A percentile compares a stretch with the other conserved stretches of the same genome.
Evolutionary conservation across 2,888 invertebrate species (phyloP).

Genomic region (Nycteola revayana): DNA sequence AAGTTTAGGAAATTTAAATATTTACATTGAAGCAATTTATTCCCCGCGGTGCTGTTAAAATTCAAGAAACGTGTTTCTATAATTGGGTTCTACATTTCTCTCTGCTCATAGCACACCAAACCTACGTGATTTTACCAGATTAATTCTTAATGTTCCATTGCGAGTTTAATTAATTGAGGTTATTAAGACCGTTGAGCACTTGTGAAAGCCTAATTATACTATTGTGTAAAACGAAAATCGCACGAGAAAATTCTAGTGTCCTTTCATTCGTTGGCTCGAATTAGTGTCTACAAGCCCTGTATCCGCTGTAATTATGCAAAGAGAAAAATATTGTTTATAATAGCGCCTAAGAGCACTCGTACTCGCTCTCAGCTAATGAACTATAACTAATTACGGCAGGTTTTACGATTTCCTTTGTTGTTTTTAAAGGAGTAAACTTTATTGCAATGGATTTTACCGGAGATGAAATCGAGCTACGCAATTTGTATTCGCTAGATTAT

Average conservation of each 20-base stretch:
- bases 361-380: constrained; percentile 13
- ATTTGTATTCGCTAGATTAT: constrained; percentile 28
- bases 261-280: no score
- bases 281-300: constrained; percentile 3
- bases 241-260: constrained; percentile 7
- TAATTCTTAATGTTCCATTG: constrained; percentile 25
- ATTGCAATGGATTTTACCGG: constrained; percentile 35
- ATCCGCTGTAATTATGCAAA: constrained; percentile 5
- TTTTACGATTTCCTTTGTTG: constrained; percentile 31
- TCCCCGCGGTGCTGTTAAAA: neutral
- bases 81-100: constrained; percentile 19
- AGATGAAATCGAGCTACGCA: constrained; percentile 47
- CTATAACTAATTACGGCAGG: constrained; percentile 22
- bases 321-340: constrained; percentile 5
- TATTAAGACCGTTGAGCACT: constrained; percentile 9
- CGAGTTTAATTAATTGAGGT: constrained; percentile 20
- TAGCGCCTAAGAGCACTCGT: constrained; percentile 9
- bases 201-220: no score
- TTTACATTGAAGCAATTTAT: no score
- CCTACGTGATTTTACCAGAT: no score
- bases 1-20: no score
- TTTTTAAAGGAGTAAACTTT: constrained; percentile 29
- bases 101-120: constrained; percentile 18
- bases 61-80: constrained; percentile 15
- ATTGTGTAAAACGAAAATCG: no score